Conservation (phyloP, 2,113 vertebrate genomes). For the Ovis aries region ARS-UI_Ramb_v3.0 NC_056062.1:10510001-10510500, state of each 20-base stretch:
- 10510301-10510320: background rate
- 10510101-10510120: background rate
- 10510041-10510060: background rate
- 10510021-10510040: background rate
- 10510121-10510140: background rate
- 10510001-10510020: background rate
- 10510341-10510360: background rate
- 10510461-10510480: background rate
- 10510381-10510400: background rate
- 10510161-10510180: background rate
- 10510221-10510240: background rate
- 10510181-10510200: background rate
- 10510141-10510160: background rate
- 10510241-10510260: background rate
- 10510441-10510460: background rate
- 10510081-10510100: background rate
- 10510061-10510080: background rate
- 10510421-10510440: background rate
- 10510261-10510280: background rate
- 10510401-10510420: background rate
- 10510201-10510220: background rate
- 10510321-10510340: background rate
- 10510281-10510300: background rate
- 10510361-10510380: background rate
- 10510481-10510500: background rate